These are phyloP conservation scores for Microctenopoma steveboyesi DNA, from an alignment of 2,797 vertebrate species.

Conservation along the genomic window DNA sequence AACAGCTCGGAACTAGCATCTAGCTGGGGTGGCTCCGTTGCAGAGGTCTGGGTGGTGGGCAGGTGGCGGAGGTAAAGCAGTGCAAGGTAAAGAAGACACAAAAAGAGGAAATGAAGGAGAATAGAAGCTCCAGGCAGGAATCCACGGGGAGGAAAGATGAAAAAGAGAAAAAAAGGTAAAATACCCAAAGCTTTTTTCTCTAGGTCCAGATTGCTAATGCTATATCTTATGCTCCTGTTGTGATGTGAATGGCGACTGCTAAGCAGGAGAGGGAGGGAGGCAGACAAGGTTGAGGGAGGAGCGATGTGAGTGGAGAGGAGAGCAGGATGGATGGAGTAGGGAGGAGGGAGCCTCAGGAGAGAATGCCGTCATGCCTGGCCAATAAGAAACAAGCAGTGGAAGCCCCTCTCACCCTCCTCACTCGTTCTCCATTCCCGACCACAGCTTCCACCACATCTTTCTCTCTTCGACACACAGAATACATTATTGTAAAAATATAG, in stretches of 20 bases:
- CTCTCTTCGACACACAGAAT: conserved; percentile 38
- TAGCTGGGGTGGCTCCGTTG: conserved; percentile 67
- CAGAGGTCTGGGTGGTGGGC: conserved; percentile 68
- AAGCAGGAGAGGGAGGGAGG: conserved; percentile 70
- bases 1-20: conserved; percentile 62
- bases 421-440: conserved; percentile 56
- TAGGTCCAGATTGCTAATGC: conserved; percentile 69
- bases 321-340: conserved; percentile 66
- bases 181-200: conserved; percentile 68
- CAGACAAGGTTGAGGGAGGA: conserved; percentile 80
- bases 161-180: background rate
- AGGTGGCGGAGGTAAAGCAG: conserved; percentile 47
- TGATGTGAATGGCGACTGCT: conserved; percentile 84
- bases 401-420: conserved; percentile 68
- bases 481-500: conserved; percentile 29
- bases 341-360: conserved; percentile 82
- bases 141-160: conserved; percentile 40
- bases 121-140: conserved; percentile 32
- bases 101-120: conserved; percentile 57
- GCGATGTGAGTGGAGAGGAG: conserved; percentile 66
- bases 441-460: conserved; percentile 44
- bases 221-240: conserved; percentile 72
- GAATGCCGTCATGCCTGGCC: conserved; percentile 93
- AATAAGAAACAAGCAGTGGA: conserved; percentile 87
- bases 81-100: conserved; percentile 64